Percentiles rank a stretch among this genome's conserved stretches.
Conservation (phyloP, 2,797 vertebrate species). For the Heliangelus exortis region DNA sequence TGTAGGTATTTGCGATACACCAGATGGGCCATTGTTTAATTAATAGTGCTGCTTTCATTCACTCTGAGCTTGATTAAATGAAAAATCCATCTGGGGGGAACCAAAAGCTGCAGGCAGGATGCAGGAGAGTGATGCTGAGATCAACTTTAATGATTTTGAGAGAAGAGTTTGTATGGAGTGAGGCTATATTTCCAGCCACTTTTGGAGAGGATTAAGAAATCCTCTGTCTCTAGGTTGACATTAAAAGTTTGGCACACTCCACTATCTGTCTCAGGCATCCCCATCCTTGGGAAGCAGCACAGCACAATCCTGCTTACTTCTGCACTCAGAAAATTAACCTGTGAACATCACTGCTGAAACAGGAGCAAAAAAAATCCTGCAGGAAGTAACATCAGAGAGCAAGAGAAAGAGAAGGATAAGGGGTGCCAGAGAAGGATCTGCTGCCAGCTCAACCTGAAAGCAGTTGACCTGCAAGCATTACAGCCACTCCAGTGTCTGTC, state of each 20-base stretch:
- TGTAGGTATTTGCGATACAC: constrained; percentile 44
- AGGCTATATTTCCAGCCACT: background rate
- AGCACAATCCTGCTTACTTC: background rate
- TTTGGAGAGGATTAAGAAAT: background rate
- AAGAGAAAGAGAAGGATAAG: background rate
- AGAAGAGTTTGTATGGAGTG: background rate
- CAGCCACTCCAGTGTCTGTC: background rate
- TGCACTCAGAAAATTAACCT: background rate
- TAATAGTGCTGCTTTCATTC: constrained; percentile 63
- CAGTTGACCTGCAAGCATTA: background rate
- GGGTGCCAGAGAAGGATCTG: background rate
- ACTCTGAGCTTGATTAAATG: constrained; percentile 55
- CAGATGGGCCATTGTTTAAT: constrained; percentile 71
- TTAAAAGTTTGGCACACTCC: background rate
- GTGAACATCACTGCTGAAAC: background rate
- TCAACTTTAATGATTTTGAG: constrained; percentile 18
- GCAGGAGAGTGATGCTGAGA: background rate
- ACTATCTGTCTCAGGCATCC: rapidly evolving
- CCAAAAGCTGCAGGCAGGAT: constrained; percentile 39
- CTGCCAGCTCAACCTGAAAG: background rate
- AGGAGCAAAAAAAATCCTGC: background rate
- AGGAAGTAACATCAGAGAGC: background rate
- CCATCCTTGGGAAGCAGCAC: background rate
- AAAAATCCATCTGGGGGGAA: constrained; percentile 56
- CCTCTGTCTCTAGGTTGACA: background rate